Base-by-base conservation (phyloP, 2,888 invertebrate genomes). In the Nephrocerus scutellatus region DNA sequence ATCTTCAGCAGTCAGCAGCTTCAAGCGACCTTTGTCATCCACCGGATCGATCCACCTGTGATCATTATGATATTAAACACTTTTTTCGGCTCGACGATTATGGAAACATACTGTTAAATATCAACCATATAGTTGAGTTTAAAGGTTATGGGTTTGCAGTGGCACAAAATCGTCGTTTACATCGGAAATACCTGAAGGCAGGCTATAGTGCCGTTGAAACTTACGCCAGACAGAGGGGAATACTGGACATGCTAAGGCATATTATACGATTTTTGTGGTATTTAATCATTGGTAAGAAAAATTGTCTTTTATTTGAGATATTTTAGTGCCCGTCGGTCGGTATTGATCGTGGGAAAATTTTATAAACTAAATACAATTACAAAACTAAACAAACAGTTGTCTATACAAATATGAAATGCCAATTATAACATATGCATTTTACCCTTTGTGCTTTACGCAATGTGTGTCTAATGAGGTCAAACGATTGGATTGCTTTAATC, bases 81-180 rank as follows among this genome's bases (percentile, higher is more conserved):
- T 68, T 64, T 56, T 70, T 69, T 51, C 68, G 61, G 32, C 60
- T 70, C 34, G 64, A 65, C 49, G 68, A 70, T 30, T 51, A 60
- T 41, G 68, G 69, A 46, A 67, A 60, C 52, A 67, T 67, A 23
- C 45, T 66, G 50, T 40, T 67, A 19, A 62, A 58, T 41, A 62
- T 62, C 38, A 43, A 54, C 39, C 68, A 68, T 47, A 62, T 68
- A 16, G 50, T 52, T 2, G 68, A 65, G 36, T 54, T 55, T 10
- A 56, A 55, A 31, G 63, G 62, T 0, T 51, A 51, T 39, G 64
- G 62, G 2, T 41, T 55, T 23, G 48, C 55, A 9, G 47, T 45
- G 25, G 35, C 53, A 4, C 54, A 59, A 28, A 55, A 51, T 21
- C 52, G 51, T 16, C 55, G 55, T 25, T 50, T 57, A 25, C 61